These are phyloP conservation scores for Ptilorrhoa leucosticta DNA, from an alignment of 2,113 vertebrate species.

Conservation along the genomic window DNA sequence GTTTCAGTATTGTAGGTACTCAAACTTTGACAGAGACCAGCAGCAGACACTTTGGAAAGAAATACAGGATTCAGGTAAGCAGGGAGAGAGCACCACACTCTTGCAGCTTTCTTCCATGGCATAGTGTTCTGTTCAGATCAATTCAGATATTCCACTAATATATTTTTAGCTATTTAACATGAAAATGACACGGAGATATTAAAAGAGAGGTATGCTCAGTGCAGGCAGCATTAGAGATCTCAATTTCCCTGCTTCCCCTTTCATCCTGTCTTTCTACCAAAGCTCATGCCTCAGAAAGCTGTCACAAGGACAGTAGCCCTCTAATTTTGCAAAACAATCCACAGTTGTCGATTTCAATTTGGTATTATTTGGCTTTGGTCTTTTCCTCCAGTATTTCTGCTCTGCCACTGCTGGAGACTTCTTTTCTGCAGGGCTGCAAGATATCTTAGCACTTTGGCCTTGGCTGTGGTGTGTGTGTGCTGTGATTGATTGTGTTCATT, in stretches of 20 bases:
- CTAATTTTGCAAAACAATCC: not conserved
- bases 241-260: not conserved
- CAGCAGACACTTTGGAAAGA: not conserved
- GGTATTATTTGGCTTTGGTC: not conserved
- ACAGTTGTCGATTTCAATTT: not conserved
- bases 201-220: not conserved
- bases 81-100: not conserved
- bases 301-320: not conserved
- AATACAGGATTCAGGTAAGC: not conserved
- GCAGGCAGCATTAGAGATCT: not conserved
- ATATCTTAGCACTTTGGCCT: not conserved
- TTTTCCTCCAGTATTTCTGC: not conserved
- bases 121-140: not conserved
- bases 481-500: conserved; percentile 71
- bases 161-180: not conserved
- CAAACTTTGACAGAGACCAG: not conserved
- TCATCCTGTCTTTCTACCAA: not conserved
- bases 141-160: not conserved
- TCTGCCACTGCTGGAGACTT: not conserved
- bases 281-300: not conserved
- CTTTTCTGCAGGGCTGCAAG: not conserved
- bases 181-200: not conserved
- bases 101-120: not conserved
- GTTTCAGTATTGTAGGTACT: not conserved
- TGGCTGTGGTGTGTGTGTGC: not conserved